Evolutionary conservation across 2,888 invertebrate genomes (phyloP), one percentile per base, ranked within the genome.

Genomic region (Epinotia demarniana): DNA sequence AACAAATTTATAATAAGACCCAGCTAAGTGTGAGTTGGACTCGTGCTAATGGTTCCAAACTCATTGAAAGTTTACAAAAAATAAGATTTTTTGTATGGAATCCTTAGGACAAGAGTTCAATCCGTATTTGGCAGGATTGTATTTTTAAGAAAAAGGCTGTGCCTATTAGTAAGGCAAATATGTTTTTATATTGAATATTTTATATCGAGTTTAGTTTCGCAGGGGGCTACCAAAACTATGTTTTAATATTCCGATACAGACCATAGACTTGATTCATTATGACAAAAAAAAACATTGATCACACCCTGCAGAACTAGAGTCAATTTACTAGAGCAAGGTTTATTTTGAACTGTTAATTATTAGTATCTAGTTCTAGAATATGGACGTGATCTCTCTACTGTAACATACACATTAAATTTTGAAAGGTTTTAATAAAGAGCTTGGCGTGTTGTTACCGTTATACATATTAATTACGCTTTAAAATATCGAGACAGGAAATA

Each of bases 351-450:
- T 16, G 5, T 16, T 49, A 16, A 13, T 0, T 16, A 16, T 49
- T 4, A 6, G 39, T 39, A n/a, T 6, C 49, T 53, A 53, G 13
- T 58, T 33, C 23, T 61, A 33, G 3, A 13, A 23, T 23, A 27
- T 5, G 16, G 18, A 18, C 19, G 8, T 63, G 63, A 63, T 63
- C 63, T 63, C 63, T 63, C 63, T 13, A 46, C n/a, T 63, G 16
- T 63, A 46, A 12, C 8, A 12, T 19, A 63, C 19, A 16, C 16
- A n/a, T 53, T n/a, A 46, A 2, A 13, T 46, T 63, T 63, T 18
- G 0, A 39, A 6, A 33, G 16, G n/a, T 33, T 27, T 6, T 49
- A 6, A 49, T 16, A 6, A 43, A 43, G 43, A 11, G 2, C 12
- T 43, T 43, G 3, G 0, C 11, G 12, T 43, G 43, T 43, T 43